Base-by-base conservation (phyloP, 2,113 vertebrate genomes). In the Collichthys lucidus region DNA sequence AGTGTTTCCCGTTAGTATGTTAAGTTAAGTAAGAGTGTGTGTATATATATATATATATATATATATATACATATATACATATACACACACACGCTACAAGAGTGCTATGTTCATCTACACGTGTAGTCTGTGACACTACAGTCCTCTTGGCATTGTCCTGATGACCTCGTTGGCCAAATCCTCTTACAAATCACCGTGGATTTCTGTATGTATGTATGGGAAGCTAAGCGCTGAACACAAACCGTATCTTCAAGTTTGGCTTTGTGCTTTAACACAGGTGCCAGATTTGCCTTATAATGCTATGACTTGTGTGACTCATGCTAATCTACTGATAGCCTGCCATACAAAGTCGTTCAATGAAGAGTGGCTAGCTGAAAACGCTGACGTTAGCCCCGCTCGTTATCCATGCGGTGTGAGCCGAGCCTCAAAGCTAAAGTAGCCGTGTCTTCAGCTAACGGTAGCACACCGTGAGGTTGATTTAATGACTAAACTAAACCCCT, bases 341-440 rank as follows among this genome's bases (percentile, higher is more conserved):
- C 11, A 11, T 15, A 17, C 8, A 9, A 17, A 67, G 56, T 49
- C 14, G 24, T 61, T 86, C 56, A 85, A 76, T 82, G 66, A 79
- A 47, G 17, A 15, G 11, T 10, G 49, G 67, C 85, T 88, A 86
- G 89, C 93, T 90, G 92, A 82, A 83, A 55, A 9, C 56, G 80
- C 60, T 71, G 50, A 35, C 74, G 74, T 65, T 83, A 87, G 80
- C 77, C 62, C 3, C 70, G 59, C 22, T 73, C 14, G 64, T 77
- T 17, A 7, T 63, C 91, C 93, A 92, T 86, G 93, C 90, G 91
- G 92, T 90, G 78, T 71, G 76, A 44, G 35, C 79, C 64, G 65
- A 87, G 44, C 24, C 16, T 26, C 0, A 40, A 40, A 0, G 19
- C 59, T 7, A 62, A 68, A 50, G 55, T 46, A 53, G n/a, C 15